Evolutionary conservation across 2,888 invertebrate genomes (phyloP).

Genomic region (Pachydiplax longipennis): DNA sequence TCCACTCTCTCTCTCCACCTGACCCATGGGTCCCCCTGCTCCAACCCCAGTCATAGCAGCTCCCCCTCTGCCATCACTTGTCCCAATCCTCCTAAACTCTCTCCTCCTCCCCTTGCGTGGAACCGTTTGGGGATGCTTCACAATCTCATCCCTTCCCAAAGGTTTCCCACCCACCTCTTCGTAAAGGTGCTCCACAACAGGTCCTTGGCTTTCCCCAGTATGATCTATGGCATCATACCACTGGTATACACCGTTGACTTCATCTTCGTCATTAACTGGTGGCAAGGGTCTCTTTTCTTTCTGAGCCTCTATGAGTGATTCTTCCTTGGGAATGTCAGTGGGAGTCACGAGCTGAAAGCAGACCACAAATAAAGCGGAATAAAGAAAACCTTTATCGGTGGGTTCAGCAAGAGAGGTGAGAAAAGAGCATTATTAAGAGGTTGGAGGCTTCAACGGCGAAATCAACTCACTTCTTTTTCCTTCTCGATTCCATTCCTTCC

Average conservation of each 20-base stretch:
- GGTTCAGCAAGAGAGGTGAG: background rate
- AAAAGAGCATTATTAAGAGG: background rate
- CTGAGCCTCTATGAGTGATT: background rate
- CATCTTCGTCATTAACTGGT: slow-evolving; percentile 23
- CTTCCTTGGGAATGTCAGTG: background rate
- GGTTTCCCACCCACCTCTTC: slow-evolving; percentile 42
- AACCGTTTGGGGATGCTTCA: slow-evolving; percentile 19
- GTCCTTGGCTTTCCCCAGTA: slow-evolving; percentile 23
- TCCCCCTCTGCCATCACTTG: slow-evolving; percentile 28
- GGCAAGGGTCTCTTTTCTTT: background rate
- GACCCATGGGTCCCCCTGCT: slow-evolving; percentile 47
- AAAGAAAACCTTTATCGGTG: background rate
- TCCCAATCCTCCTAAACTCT: slow-evolving; percentile 8
- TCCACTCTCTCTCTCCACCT: slow-evolving; percentile 42
- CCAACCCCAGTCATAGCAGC: slow-evolving; percentile 44
- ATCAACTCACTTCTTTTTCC: slow-evolving; percentile 20
- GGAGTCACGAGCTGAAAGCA: slow-evolving; percentile 18
- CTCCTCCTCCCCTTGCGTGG: background rate
- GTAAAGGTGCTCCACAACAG: slow-evolving; percentile 42
- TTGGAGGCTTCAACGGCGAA: background rate
- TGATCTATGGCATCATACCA: slow-evolving; percentile 50
- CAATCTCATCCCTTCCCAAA: slow-evolving; percentile 19
- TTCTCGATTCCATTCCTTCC: background rate
- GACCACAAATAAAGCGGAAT: slow-evolving; percentile 17
- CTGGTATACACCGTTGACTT: slow-evolving; percentile 49